These are phyloP conservation scores for Ptychoptera albimana DNA, from an alignment of 2,888 invertebrate genomes.

Conservation along the genomic window DNA sequence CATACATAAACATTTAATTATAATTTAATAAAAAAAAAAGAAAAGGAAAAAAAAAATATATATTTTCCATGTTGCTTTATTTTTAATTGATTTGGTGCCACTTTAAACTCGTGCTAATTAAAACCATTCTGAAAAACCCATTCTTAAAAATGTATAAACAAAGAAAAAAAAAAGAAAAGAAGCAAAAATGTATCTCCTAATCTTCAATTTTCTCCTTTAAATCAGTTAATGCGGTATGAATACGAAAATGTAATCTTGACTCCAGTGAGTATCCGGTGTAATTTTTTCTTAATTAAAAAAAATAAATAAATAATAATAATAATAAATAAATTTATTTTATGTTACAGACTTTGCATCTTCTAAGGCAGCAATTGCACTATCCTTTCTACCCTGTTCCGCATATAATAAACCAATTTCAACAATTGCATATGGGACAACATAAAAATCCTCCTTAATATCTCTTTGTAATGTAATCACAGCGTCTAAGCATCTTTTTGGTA, in stretches of 20 bases:
- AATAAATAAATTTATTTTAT: not conserved
- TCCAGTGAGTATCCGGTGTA: constrained; percentile 78
- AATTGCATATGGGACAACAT: constrained; percentile 69
- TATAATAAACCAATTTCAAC: constrained; percentile 74
- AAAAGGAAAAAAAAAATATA: too few species aligned
- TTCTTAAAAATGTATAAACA: too few species aligned
- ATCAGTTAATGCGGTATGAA: constrained; percentile 52
- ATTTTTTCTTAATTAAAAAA: constrained; percentile 62
- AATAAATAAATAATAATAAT: constrained; percentile 6
- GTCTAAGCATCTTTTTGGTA: constrained; percentile 16
- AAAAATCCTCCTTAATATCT: constrained; percentile 64
- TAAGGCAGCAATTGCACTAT: constrained; percentile 51
- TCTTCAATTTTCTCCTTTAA: constrained; percentile 13
- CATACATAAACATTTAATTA: too few species aligned
- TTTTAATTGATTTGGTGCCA: too few species aligned
- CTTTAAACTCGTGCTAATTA: too few species aligned
- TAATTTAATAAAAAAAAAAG: too few species aligned
- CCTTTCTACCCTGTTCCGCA: constrained; percentile 47
- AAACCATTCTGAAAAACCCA: too few species aligned
- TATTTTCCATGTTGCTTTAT: too few species aligned
- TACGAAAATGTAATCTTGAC: constrained; percentile 75
- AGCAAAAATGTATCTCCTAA: too few species aligned
- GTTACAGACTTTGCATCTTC: constrained; percentile 60
- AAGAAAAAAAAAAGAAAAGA: too few species aligned
- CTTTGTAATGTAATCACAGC: constrained; percentile 39